Percentiles rank a stretch among this genome's conserved stretches.
Conservation (phyloP, 2,113 vertebrate species). For the Nipponia nippon region DNA sequence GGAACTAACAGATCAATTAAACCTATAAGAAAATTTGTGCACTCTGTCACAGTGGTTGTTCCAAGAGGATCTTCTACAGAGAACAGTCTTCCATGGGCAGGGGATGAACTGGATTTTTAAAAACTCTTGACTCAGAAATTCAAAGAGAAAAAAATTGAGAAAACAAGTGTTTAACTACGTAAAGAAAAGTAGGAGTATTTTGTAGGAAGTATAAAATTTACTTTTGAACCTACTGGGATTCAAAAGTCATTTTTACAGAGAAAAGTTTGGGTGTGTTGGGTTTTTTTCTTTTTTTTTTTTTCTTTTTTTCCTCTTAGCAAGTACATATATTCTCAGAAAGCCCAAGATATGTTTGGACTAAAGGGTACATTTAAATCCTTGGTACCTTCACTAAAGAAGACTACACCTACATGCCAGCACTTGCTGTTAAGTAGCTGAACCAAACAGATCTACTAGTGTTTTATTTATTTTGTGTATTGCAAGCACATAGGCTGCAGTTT, state of each 20-base stretch:
- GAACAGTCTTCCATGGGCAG: not conserved
- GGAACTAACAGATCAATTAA: not conserved
- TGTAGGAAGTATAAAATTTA: not conserved
- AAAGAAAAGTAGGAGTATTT: not conserved
- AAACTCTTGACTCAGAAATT: not conserved
- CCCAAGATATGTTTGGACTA: not conserved
- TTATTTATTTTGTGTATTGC: slow-evolving; percentile 70
- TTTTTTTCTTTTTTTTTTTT: too few species aligned
- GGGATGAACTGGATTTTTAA: not conserved
- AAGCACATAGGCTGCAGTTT: slow-evolving; percentile 26
- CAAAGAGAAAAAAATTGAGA: not conserved
- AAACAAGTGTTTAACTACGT: not conserved
- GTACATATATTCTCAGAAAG: not conserved
- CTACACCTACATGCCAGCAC: not conserved
- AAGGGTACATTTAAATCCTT: not conserved
- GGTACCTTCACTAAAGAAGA: not conserved
- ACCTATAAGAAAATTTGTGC: not conserved
- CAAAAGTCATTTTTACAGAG: not conserved
- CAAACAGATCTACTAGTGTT: slow-evolving; percentile 49
- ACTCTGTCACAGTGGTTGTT: not conserved
- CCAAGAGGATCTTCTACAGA: not conserved
- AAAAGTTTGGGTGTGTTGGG: not conserved
- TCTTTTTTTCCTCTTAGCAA: not conserved
- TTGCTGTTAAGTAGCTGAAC: slow-evolving; percentile 55
- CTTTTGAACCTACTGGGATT: not conserved